Percentiles rank a stretch among this genome's conserved stretches.
phyloP scores from a whole-genome alignment of 2,888 invertebrate genomes.

The Mesorhabditis spiculigera region DNA sequence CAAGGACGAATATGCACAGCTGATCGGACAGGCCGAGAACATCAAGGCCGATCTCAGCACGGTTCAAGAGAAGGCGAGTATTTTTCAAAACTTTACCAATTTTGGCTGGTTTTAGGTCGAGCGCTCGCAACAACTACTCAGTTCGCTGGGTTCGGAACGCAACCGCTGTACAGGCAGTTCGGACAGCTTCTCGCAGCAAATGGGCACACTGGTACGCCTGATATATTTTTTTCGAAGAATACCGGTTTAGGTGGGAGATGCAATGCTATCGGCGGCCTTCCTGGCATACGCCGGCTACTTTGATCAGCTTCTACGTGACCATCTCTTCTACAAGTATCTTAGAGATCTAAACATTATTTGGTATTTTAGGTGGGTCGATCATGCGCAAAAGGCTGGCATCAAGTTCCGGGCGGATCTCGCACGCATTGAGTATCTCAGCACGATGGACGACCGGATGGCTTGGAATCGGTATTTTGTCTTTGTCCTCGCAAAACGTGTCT shows the following conservation, averaged over 20 bases:
- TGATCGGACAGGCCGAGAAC: constrained; percentile 97
- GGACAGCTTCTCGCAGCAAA: constrained; percentile 95
- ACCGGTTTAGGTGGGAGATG: constrained; percentile 31
- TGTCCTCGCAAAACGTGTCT: background rate
- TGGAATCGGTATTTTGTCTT: constrained; percentile 32
- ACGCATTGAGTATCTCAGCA: constrained; percentile 86
- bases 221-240: constrained; percentile 5
- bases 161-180: constrained; percentile 96
- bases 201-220: constrained; percentile 93
- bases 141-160: constrained; percentile 89
- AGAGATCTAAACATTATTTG: background rate
- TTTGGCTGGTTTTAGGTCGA: constrained; percentile 71
- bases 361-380: constrained; percentile 78
- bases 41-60: constrained; percentile 95
- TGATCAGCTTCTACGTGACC: constrained; percentile 61
- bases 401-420: constrained; percentile 87
- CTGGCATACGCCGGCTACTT: constrained; percentile 88
- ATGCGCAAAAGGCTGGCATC: constrained; percentile 83
- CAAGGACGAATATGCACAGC: constrained; percentile 97
- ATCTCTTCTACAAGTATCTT: background rate
- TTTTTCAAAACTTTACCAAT: background rate
- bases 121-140: constrained; percentile 87
- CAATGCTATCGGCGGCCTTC: constrained; percentile 82
- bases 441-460: constrained; percentile 89
- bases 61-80: constrained; percentile 84